These are phyloP conservation scores for Laupala kohalensis DNA, from an alignment of 1,140 invertebrate species.

Conservation along the genomic window DNA sequence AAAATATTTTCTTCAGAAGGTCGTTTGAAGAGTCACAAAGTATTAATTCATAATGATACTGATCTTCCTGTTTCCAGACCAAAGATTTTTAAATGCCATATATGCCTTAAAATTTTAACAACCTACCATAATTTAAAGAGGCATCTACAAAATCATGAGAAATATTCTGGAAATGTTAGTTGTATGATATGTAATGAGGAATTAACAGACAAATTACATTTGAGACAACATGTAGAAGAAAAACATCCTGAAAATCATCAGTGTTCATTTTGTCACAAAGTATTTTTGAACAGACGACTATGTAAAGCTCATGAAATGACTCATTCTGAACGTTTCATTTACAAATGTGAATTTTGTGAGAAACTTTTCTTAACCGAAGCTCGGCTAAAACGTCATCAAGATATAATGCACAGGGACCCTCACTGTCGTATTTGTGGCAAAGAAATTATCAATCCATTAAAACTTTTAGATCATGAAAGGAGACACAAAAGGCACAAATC, in stretches of 20 bases:
- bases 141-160: slow-evolving; percentile 8
- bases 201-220: slow-evolving; percentile 7
- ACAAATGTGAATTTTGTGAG: slow-evolving; percentile 12
- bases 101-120: slow-evolving; percentile 7
- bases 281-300: slow-evolving; percentile 4
- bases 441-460: slow-evolving; percentile 6
- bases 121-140: slow-evolving; percentile 12
- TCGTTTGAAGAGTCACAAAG: slow-evolving; percentile 6
- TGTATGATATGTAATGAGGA: slow-evolving; percentile 6
- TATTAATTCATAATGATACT: slow-evolving; percentile 2
- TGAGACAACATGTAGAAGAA: slow-evolving; percentile 6
- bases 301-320: slow-evolving; percentile 10
- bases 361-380: slow-evolving; percentile 8
- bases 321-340: slow-evolving; percentile 4
- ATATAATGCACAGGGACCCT: slow-evolving; percentile 12
- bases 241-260: slow-evolving; percentile 6
- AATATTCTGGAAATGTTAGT: not conserved
- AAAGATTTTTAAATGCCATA: slow-evolving; percentile 8
- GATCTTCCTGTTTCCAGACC: not conserved
- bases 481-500: slow-evolving; percentile 11
- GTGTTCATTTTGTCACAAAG: slow-evolving; percentile 11
- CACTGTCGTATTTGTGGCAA: slow-evolving; percentile 12
- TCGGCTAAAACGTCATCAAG: slow-evolving; percentile 8
- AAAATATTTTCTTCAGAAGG: slow-evolving; percentile 2
- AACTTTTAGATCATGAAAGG: slow-evolving; percentile 13